Evolutionary conservation across 1,140 invertebrate species (phyloP), one percentile per base, ranked within the genome.

Genomic region (Bombus ignitus): DNA sequence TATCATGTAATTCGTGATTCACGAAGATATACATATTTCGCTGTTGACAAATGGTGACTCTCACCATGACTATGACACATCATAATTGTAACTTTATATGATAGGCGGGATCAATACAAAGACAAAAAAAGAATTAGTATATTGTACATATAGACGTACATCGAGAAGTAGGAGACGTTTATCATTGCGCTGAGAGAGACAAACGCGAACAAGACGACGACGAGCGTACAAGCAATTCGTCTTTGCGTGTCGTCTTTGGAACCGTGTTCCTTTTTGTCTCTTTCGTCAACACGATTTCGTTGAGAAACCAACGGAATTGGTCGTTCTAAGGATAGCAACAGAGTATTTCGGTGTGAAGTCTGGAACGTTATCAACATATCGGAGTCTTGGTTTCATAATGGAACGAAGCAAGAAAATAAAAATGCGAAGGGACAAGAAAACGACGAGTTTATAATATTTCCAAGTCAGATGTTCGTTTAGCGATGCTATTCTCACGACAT

Each of bases 61-160:
- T 71, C 82, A 89, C 85, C 88, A 76, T 78, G 59, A 89, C 77
- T 94, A 92, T 88, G 94, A 94, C 92, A 94, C 94, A 94, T 93
- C 93, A 94, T 93, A 93, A 92, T 88, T 91, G 89, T 95, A 94
- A 94, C 91, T 93, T 93, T 93, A 93, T 93, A 93, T 93, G 90
- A 91, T 93, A 94, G 91, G 91, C 86, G 92, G 93, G 92, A 94
- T 94, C 93, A 93, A 94, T 93, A 88, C 91, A 83, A 85, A 85
- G 44, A 85, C 42, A 85, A 68, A 74, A 32, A 57, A 65, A 73
- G 87, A 91, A 93, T 87, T 92, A 91, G 92, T 91, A 93, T 94
- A 94, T 94, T 94, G 93, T 94, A 94, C 90, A 94, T 92, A 90
- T 91, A 89, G 85, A 84, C 84, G 85, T 90, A 87, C 83, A 74